Evolutionary conservation across 2,113 vertebrate species (phyloP).

Genomic region (Athene noctua): DNA sequence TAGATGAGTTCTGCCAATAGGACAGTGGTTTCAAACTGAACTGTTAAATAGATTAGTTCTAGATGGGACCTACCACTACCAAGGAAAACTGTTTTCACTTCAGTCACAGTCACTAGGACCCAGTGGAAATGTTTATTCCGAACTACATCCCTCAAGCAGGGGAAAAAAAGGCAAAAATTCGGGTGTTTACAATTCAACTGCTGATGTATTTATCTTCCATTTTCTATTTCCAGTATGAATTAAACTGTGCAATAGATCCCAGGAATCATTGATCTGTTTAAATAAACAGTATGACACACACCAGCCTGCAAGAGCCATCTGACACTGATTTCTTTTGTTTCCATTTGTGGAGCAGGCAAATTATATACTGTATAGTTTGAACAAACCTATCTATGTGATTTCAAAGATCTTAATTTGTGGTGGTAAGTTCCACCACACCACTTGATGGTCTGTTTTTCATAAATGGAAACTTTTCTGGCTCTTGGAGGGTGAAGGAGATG

Average conservation of each 20-base stretch:
- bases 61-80: background rate
- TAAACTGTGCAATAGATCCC: background rate
- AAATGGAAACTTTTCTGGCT: conserved; percentile 25
- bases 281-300: background rate
- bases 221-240: background rate
- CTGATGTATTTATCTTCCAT: background rate
- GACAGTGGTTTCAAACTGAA: background rate
- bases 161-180: background rate
- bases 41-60: background rate
- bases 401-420: background rate
- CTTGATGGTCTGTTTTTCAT: conserved; percentile 1
- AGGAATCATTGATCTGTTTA: background rate
- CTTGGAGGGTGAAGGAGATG: background rate
- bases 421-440: background rate
- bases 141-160: background rate
- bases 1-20: background rate
- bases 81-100: background rate
- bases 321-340: background rate
- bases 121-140: background rate
- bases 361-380: background rate
- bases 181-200: background rate
- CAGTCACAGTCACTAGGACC: background rate
- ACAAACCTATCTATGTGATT: background rate
- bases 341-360: conserved; percentile 20
- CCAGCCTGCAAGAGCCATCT: background rate